Evolutionary conservation across 2,888 invertebrate species (phyloP), one percentile per base, ranked within the genome.

Genomic region (Muschampia plurimacula): DNA sequence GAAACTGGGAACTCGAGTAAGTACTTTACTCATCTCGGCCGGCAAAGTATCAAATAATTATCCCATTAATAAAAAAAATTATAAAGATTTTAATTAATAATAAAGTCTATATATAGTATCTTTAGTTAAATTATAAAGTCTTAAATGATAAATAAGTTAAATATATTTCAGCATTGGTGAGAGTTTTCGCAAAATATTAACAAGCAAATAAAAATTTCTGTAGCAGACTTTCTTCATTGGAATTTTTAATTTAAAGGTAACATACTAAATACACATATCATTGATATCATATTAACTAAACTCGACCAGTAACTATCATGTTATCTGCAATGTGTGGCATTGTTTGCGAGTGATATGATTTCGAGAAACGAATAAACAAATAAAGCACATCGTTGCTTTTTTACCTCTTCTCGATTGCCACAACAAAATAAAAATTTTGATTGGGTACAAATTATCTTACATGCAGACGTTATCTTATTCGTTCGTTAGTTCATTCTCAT

Each of bases 321-420:
- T 52, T 52, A 15, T 52, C 44, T 52, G 52, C 52, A 52, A 5
- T 52, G 13, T 13, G 46, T 49, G 13, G 13, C 13, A 49, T 2
- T 49, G 13, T 49, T 49, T 49, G 46, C n/a, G 46, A 49, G 28
- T 57, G 57, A 57, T 15, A 46, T 46, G 66, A 52, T 66, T n/a
- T 66, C 13, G n/a, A 44, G 46, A 52, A n/a, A 36, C 49, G 66
- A 52, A 39, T 66, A 66, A 66, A 66, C 66, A 66, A 39, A 66
- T 22, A 66, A 39, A 36, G 10, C 36, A 66, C 36, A 57, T 8
- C 32, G 64, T 49, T n/a, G 64, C 13, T 62, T 22, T 12, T 15
- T 52, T 52, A 66, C 66, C 15, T 39, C 28, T 39, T 28, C 39
- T 52, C 66, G 36, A 66, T 66, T 10, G 52, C 52, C 66, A 44